These are phyloP conservation scores for Amiota mariae DNA, from an alignment of 2,888 invertebrate genomes.

Conservation along the genomic window DNA sequence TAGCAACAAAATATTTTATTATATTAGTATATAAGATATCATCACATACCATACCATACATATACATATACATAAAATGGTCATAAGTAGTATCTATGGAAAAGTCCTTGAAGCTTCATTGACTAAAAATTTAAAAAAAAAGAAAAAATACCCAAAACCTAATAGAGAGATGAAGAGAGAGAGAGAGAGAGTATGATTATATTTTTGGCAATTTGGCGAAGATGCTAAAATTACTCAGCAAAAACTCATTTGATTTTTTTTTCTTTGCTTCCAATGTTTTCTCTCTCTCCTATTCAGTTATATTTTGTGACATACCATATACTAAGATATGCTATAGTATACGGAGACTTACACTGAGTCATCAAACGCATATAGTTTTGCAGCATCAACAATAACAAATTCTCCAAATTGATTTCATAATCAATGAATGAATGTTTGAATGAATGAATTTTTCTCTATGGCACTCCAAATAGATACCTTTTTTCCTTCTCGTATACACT, in stretches of 20 bases:
- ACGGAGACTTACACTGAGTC: slow-evolving; percentile 7
- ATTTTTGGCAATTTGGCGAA: not conserved
- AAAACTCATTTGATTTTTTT: slow-evolving; percentile 45
- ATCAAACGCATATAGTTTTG: not conserved
- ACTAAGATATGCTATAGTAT: no score
- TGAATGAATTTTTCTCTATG: no score
- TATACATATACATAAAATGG: not conserved
- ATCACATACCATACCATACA: not conserved
- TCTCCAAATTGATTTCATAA: slow-evolving; percentile 20
- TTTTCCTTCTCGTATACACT: no score
- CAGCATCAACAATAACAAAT: slow-evolving; percentile 7
- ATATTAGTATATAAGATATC: not conserved
- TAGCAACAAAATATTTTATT: not conserved
- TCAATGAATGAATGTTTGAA: slow-evolving; percentile 18
- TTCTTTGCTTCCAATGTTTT: not conserved
- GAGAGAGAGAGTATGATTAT: not conserved
- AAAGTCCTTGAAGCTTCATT: slow-evolving; percentile 66
- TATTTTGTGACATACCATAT: not conserved
- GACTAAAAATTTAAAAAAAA: slow-evolving; percentile 55
- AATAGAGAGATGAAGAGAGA: slow-evolving; percentile 8
- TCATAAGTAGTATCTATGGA: slow-evolving; percentile 59
- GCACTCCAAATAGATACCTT: not conserved
- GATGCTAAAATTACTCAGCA: slow-evolving; percentile 50
- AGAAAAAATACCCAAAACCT: not conserved
- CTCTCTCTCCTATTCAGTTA: not conserved